A percentile compares a stretch with the other conserved stretches of the same genome.
Evolutionary conservation across 2,113 vertebrate species (phyloP).

Genomic region (Athene cunicularia): DNA sequence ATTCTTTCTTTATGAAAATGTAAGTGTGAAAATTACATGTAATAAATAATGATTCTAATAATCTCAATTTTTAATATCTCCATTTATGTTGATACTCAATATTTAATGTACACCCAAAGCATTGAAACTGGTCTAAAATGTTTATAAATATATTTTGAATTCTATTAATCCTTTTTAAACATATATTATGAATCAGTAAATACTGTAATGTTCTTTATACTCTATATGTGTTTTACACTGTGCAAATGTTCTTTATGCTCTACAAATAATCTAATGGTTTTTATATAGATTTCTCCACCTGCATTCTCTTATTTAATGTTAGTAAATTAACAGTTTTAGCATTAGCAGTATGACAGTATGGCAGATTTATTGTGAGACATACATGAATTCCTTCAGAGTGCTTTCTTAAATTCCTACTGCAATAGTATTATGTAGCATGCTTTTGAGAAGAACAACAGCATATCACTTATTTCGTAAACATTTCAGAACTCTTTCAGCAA

Average conservation of each 20-base stretch:
- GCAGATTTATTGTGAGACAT: background rate
- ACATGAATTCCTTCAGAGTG: background rate
- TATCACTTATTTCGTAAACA: background rate
- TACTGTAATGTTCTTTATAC: background rate
- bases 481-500: background rate
- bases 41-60: background rate
- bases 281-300: background rate
- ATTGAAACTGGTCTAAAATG: background rate
- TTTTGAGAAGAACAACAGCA: background rate
- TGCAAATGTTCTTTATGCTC: background rate
- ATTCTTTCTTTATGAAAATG: background rate
- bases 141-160: background rate
- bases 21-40: background rate
- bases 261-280: background rate
- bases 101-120: background rate
- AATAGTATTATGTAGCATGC: background rate
- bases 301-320: background rate
- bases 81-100: background rate
- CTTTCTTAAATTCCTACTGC: background rate
- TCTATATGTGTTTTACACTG: rapidly evolving
- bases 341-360: background rate
- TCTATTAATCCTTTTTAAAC: background rate
- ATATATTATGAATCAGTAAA: background rate
- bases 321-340: background rate
- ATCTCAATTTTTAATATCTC: background rate